Conservation (phyloP, 2,797 vertebrate genomes). For the Tragopan temminckii region DNA sequence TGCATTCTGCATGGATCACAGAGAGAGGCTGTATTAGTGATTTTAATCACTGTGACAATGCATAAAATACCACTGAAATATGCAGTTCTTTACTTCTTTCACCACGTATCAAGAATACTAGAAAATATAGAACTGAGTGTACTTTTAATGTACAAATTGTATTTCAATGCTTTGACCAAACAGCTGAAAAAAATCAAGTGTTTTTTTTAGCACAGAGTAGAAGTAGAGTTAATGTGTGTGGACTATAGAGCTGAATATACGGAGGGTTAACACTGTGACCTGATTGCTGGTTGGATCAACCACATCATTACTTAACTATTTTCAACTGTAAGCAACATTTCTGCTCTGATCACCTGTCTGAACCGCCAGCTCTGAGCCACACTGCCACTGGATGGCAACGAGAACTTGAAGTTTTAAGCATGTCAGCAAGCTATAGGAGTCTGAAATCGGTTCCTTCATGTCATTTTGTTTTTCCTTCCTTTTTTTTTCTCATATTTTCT, state of each 20-base stretch:
- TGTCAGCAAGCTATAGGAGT: not conserved
- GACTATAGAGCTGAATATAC: rapidly evolving
- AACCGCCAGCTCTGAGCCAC: not conserved
- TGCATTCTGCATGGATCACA: rapidly evolving
- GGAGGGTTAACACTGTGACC: not conserved
- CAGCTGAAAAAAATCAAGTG: not conserved
- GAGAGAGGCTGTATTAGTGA: not conserved
- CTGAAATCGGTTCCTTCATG: not conserved
- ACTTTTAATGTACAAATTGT: not conserved
- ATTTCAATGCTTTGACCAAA: not conserved
- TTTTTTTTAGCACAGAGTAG: not conserved
- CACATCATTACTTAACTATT: not conserved
- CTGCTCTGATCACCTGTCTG: not conserved
- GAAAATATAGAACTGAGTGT: not conserved
- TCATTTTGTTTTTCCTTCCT: not conserved
- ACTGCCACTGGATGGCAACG: not conserved
- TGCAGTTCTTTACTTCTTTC: no score
- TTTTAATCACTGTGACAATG: not conserved
- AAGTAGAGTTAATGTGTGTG: no score
- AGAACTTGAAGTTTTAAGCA: not conserved
- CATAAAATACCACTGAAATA: not conserved
- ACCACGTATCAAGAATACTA: not conserved
- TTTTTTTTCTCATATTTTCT: not conserved
- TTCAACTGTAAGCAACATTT: not conserved
- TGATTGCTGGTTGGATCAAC: not conserved